phyloP scores from a whole-genome alignment of 2,797 vertebrate species.

The Garrulus glandarius region DNA sequence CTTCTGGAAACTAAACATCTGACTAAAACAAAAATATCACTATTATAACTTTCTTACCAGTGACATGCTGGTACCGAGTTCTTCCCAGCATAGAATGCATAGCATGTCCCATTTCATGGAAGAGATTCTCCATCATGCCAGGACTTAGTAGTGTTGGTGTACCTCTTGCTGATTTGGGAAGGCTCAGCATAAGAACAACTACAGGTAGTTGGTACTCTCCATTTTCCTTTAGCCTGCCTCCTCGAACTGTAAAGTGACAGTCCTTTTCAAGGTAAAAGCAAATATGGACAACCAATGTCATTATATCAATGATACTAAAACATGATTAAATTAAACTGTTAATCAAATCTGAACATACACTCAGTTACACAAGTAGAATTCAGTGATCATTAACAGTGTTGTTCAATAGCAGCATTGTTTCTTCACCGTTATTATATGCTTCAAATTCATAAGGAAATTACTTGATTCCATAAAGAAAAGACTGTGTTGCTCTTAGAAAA shows the following conservation, averaged over 20 bases:
- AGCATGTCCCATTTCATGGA: conserved; percentile 98
- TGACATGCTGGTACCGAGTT: conserved; percentile 94
- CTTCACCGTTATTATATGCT: not conserved
- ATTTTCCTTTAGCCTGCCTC: conserved; percentile 83
- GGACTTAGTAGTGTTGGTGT: conserved; percentile 88
- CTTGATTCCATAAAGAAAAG: not conserved
- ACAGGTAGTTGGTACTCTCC: conserved; percentile 92
- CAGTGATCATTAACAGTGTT: not conserved
- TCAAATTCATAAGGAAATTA: not conserved
- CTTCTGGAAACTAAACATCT: not conserved
- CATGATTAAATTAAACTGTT: not conserved
- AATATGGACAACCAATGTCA: not conserved
- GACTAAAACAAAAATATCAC: not conserved
- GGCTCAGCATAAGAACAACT: conserved; percentile 94
- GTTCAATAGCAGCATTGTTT: not conserved
- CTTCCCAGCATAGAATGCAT: conserved; percentile 99
- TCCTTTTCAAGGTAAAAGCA: conserved; percentile 77
- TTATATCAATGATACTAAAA: not conserved
- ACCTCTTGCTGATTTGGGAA: conserved; percentile 81
- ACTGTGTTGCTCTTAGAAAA: not conserved
- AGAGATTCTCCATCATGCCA: conserved; percentile 98
- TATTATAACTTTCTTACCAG: conserved; percentile 76
- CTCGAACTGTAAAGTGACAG: conserved; percentile 96
- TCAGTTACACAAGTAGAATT: not conserved
- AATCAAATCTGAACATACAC: not conserved